Conservation (phyloP, 1,140 invertebrate species). For the Drosophila serrata region DNA sequence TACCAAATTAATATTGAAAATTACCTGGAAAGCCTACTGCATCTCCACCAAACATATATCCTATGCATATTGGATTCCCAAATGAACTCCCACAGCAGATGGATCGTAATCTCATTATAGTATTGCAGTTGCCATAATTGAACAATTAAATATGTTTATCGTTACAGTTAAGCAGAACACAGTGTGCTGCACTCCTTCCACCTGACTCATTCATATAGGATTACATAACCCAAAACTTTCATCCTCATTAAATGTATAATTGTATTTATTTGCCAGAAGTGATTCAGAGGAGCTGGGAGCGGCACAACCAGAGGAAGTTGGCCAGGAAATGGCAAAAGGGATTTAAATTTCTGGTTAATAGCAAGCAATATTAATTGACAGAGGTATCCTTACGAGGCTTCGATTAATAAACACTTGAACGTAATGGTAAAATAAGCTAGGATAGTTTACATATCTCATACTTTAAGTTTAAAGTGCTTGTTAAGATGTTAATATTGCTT, state of each 20-base stretch:
- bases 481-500: not conserved
- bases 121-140: slow-evolving; percentile 63
- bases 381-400: slow-evolving; percentile 4
- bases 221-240: slow-evolving; percentile 57
- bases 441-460: not conserved
- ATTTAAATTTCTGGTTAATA: slow-evolving; percentile 54
- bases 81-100: slow-evolving; percentile 44
- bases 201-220: slow-evolving; percentile 53
- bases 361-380: slow-evolving; percentile 53
- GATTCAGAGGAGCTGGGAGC: not conserved
- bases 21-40: not conserved
- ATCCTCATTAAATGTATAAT: slow-evolving; percentile 58
- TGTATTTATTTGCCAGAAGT: slow-evolving; percentile 36
- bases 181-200: slow-evolving; percentile 50
- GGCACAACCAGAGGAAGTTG: not conserved
- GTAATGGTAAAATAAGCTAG: not conserved
- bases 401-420: slow-evolving; percentile 5
- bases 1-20: slow-evolving; percentile 15
- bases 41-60: slow-evolving; percentile 12
- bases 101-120: slow-evolving; percentile 54
- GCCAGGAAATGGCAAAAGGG: slow-evolving; percentile 23
- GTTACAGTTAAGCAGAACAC: slow-evolving; percentile 45
- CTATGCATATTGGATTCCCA: slow-evolving; percentile 19
- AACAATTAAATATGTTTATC: slow-evolving; percentile 70
- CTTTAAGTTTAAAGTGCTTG: not conserved